These are phyloP conservation scores for Lordiphosa collinella DNA, from an alignment of 1,140 invertebrate genomes.

Conservation along the genomic window DNA sequence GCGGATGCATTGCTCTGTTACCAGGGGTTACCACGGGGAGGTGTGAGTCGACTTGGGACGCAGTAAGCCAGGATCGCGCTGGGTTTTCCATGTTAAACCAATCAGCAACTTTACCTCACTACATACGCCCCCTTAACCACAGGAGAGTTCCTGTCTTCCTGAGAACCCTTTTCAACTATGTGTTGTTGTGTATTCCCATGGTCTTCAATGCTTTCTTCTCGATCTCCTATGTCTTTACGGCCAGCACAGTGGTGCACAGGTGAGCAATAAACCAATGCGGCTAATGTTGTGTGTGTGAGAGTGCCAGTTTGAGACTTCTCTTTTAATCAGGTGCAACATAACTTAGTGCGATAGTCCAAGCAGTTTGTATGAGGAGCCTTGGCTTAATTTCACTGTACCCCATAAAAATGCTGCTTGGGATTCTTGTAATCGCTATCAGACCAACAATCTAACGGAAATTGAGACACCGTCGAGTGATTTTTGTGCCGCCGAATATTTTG, in stretches of 20 bases:
- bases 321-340: constrained; percentile 82
- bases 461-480: constrained; percentile 16
- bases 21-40: too few relatives aligned
- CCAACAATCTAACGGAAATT: neutral
- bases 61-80: too few relatives aligned
- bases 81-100: too few relatives aligned
- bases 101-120: too few relatives aligned
- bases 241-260: constrained; percentile 83
- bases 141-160: too few relatives aligned
- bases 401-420: constrained; percentile 77
- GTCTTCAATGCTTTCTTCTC: constrained; percentile 81
- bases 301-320: neutral
- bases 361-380: constrained; percentile 80
- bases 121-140: too few relatives aligned
- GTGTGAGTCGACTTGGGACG: too few relatives aligned
- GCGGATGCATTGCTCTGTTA: too few relatives aligned
- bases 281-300: too few relatives aligned
- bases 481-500: constrained; percentile 74
- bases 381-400: constrained; percentile 82
- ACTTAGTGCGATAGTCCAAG: constrained; percentile 82
- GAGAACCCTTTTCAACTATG: too few relatives aligned
- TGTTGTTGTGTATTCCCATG: constrained; percentile 81
- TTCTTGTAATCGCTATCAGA: constrained; percentile 80
- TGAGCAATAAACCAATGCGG: constrained; percentile 74
- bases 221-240: constrained; percentile 82